phyloP scores from a whole-genome alignment of 1,140 invertebrate species.

The Brachionus koreanus region DNA sequence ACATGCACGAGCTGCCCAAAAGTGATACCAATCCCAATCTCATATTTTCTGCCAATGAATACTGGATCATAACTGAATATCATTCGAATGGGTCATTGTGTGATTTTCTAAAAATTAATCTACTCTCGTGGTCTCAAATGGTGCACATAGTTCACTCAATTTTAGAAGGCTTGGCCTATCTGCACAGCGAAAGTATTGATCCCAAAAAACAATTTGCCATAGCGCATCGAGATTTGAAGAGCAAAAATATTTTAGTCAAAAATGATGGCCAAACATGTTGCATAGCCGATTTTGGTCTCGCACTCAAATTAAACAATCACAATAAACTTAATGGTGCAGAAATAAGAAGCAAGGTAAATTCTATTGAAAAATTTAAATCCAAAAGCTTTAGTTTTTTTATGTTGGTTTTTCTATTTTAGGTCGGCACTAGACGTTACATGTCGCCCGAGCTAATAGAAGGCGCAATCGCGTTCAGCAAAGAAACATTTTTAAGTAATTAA shows the following conservation, averaged over 20 bases:
- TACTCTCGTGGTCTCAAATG: constrained; percentile 77
- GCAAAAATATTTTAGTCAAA: constrained; percentile 92
- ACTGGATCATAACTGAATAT: constrained; percentile 87
- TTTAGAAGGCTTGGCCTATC: constrained; percentile 76
- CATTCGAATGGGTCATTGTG: constrained; percentile 85
- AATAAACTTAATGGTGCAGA: constrained; percentile 34
- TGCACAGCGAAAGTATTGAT: constrained; percentile 51
- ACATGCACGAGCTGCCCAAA: not conserved
- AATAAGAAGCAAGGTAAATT: constrained; percentile 35
- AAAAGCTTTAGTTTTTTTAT: not conserved
- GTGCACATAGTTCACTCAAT: constrained; percentile 73
- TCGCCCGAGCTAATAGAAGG: constrained; percentile 76
- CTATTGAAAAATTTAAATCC: not conserved
- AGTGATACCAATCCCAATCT: not conserved
- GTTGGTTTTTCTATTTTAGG: not conserved
- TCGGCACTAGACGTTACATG: constrained; percentile 78
- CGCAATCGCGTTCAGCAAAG: constrained; percentile 42
- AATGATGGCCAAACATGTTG: constrained; percentile 73
- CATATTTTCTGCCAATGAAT: constrained; percentile 59
- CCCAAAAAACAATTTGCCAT: constrained; percentile 79
- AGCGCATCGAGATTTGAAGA: constrained; percentile 90
- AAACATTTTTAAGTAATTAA: constrained; percentile 40
- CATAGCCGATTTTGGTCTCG: constrained; percentile 81
- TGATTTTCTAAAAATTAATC: constrained; percentile 76
- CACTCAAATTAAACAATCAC: constrained; percentile 4